Base-by-base conservation (phyloP, 2,888 invertebrate species). In the Heliothis peltigera region DNA sequence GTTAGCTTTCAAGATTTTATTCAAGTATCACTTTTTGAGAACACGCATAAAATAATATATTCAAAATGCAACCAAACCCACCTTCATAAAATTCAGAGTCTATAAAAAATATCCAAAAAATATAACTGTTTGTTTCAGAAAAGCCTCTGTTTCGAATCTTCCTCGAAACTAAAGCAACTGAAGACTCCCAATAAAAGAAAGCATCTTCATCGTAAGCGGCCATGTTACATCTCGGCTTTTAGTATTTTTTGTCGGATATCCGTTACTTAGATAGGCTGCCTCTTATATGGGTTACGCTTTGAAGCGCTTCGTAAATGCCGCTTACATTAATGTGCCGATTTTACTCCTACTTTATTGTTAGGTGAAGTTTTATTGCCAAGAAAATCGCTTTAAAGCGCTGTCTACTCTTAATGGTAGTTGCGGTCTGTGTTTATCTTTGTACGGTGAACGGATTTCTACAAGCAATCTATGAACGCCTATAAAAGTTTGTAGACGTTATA, bases 221-320 rank as follows among this genome's bases (percentile, higher is more conserved):
- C 58, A 67, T 60, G 69, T 71, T 66, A 73, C 67, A 49, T 78
- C 65, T 78, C 46, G 54, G 81, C 76, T 80, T 75, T 80, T 78
- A 78, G 73, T 78, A 62, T 77, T 71, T 80, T 78, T 71, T 69
- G 53, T 49, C 61, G 80, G 79, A 80, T 58, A 70, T 79, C 79
- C 79, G 74, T 65, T 68, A 80, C 80, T 79, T 70, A 71, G 80
- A 80, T 73, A 77, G 61, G 64, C 74, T 49, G 52, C 69, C 71
- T 77, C 74, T 74, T 70, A 70, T 69, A 51, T 57, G 64, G 77
- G 58, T 55, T 61, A 58, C 73, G 60, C 57, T 75, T 64, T 70
- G 57, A 64, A 75, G 56, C 70, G 70, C 53, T 47, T 56, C 49
- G 46, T 55, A 53, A 70, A 70, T 32, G 55, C 59, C 53, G 63